Evolutionary conservation across 2,113 vertebrate genomes (phyloP).

Genomic region (Nettapus auritus): DNA sequence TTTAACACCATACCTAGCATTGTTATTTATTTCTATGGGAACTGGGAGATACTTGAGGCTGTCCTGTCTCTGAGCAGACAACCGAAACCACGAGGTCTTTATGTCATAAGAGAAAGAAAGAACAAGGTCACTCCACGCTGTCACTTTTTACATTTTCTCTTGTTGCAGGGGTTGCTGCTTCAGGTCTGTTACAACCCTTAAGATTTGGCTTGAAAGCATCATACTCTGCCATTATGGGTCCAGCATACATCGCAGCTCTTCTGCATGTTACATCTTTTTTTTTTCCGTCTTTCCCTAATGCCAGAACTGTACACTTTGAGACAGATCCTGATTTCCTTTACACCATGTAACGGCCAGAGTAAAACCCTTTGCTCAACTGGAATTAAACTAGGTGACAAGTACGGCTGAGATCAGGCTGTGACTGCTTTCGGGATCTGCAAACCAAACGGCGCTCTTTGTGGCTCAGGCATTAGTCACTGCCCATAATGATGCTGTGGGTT

Average conservation of each 20-base stretch:
- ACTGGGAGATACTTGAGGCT: not conserved
- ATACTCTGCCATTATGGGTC: not conserved
- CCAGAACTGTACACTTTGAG: not conserved
- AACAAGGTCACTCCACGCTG: not conserved
- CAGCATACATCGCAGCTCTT: not conserved
- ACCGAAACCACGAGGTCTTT: not conserved
- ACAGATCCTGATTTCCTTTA: not conserved
- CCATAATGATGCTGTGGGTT: not conserved
- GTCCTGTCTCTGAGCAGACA: not conserved
- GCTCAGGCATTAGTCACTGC: slow-evolving; percentile 1
- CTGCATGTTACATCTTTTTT: fast-evolving
- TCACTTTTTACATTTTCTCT: not conserved
- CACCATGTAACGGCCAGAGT: not conserved
- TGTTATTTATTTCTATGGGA: not conserved
- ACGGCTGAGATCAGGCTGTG: not conserved
- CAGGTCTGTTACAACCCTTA: not conserved
- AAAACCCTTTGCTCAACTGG: not conserved
- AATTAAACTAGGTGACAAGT: not conserved
- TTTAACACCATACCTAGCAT: not conserved
- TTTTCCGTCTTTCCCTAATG: not conserved
- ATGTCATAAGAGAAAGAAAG: not conserved
- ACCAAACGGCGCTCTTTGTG: slow-evolving; percentile 14
- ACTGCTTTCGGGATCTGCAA: not conserved
- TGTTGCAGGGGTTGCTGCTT: not conserved
- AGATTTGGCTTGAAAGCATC: not conserved